Base-by-base conservation (phyloP, 2,888 invertebrate genomes). In the Palloptera scutellata region DNA sequence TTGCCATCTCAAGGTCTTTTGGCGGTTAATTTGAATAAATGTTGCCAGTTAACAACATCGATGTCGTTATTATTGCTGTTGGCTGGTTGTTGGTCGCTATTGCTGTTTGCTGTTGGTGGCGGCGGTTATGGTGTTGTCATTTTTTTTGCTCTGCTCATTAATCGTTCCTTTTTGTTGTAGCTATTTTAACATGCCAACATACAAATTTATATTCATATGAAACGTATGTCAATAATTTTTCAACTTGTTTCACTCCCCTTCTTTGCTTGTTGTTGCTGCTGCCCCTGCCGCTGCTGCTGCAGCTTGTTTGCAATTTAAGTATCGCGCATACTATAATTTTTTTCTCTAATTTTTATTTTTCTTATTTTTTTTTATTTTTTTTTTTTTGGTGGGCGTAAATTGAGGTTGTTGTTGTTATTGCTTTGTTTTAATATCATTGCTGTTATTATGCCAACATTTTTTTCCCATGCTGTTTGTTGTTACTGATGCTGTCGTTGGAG, bases 321-420 rank as follows among this genome's bases (percentile, higher is more conserved):
- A 48, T 48, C 48, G 13, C 48, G 15, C 48, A 48, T 13, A 48
- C 5, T n/a, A n/a, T n/a, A n/a, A n/a, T n/a, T n/a, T n/a, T n/a
- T n/a, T n/a, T n/a, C n/a, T n/a, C n/a, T n/a, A n/a, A n/a, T n/a
- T n/a, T n/a, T n/a, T n/a, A n/a, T n/a, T n/a, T n/a, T n/a, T n/a
- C n/a, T n/a, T n/a, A n/a, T n/a, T n/a, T n/a, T n/a, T 9, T 15
- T 48, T 48, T 10, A 48, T 48, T 10, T n/a, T n/a, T 10, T 10
- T 48, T 48, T n/a, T n/a, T 48, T 48, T 48, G 48, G 48, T 48
- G 48, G 48, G 48, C 48, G 48, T 48, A 48, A 48, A n/a, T 48
- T 1, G 1, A 10, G 6, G 48, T 48, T 48, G 48, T 48, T 48
- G 48, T 8, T 48, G 48, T 48, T 48, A 8, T 48, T 48, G 10